Evolutionary conservation across 2,113 vertebrate genomes (phyloP), one percentile per base, ranked within the genome.

Genomic region (Gallinago jamesoni): DNA sequence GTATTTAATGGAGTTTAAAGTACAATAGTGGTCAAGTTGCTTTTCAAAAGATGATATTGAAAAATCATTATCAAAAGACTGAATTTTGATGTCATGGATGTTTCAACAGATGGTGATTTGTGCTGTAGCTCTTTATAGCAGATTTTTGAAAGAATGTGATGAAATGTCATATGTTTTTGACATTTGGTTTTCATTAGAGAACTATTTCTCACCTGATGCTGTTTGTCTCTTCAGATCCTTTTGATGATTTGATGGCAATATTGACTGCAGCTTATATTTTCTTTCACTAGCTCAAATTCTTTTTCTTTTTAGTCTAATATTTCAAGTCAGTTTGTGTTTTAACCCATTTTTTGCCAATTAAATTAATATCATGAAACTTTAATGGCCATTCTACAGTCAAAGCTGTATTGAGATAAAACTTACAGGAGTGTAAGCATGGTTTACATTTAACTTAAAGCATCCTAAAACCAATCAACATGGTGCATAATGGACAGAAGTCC

Each of bases 171-270:
- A 66, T 70, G 35, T 28, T 95, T 97, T 74, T 94, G 72, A 86
- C 68, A 89, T 90, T 94, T 87, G 57, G 31, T 48, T 97, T 92
- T 90, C 64, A 64, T 93, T 90, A 88, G 41, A 78, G 56, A 70
- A 86, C 27, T 86, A 63, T 93, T 93, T 86, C 28, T 95, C 85
- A 97, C 76, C 68, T 81, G 68, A 79, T 93, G 47, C 35, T 88
- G 6, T 95, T 90, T 94, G 68, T 94, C 74, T 92, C 59, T 90
- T 92, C 43, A 67, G 47, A 80, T n/a, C 6, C 2, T 70, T 93
- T 90, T 59, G 79, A 76, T 59, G 41, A 70, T 77, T 82, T 73
- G 70, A 47, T 74, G 22, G 24, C 43, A 57, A 63, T 74, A 80
- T n/a, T 93, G 68, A 70, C 67, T 69, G 20, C 17, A 85, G n/a